Base-by-base conservation (phyloP, 2,797 vertebrate genomes). In the Holocentrus rufus region DNA sequence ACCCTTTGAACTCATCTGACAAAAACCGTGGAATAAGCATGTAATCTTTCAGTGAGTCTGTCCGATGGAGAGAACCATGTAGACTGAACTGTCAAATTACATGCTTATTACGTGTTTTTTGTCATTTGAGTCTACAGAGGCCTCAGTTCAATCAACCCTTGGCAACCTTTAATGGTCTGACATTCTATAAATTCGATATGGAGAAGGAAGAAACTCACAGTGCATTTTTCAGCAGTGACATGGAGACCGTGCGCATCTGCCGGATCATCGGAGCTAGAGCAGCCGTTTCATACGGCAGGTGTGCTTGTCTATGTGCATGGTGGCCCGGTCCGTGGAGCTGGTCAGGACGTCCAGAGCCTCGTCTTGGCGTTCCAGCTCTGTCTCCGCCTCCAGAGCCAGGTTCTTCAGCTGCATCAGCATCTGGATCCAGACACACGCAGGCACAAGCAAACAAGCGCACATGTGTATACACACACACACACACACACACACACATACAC, bases 351-450 rank as follows among this genome's bases (percentile, higher is more conserved):
- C 96, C 54, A 99, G 92, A 7, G 92, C 92, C 52, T 97, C 96
- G 0, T 98, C 97, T 87, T 99, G 98, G 1, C 95, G 87, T 55
- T 98, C 96, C 85, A 99, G 92, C 88, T 99, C 97, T 0, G 92
- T 92, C 68, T 98, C 95, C 0, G 96, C 92, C 74, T 98, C 97
- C 90, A 98, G 86, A 31, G 96, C 96, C 0, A 99, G 93, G 74
- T 88, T 92, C 89, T 97, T 98, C 85, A 98, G 92, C 82, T 96
- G 95, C 90, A 93, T 86, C 36, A 99, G 93, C 87, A 98, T 97
- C 97, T 99, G 90, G 23, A 30, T 54, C 68, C 31, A 69, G 47
- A 78, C 60, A 70, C 36, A 76, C 49, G 77, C 55, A 80, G 50
- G 74, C 58, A 56, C 59, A 46, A 47, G 56, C 31, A 82, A 39